Conservation (phyloP, 1,140 invertebrate species). For the Caenorhabditis briggsae region DNA sequence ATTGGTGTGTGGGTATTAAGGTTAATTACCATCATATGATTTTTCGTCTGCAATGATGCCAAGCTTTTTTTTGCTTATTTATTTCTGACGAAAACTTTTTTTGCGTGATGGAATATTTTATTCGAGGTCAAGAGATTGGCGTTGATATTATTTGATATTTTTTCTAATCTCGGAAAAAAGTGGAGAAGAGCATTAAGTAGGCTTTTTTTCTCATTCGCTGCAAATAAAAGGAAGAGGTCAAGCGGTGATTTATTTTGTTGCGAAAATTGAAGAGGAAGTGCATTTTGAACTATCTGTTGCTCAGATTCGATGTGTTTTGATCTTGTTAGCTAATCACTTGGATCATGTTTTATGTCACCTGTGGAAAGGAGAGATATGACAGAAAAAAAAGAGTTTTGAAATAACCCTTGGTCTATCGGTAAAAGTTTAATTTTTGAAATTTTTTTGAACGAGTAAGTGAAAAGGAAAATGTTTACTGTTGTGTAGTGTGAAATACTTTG, state of each 20-base stretch:
- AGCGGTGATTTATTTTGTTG: conserved; percentile 23
- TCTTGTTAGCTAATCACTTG: conserved; percentile 25
- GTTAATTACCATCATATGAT: background rate
- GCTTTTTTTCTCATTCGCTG: background rate
- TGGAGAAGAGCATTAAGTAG: background rate
- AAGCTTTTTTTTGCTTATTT: conserved; percentile 10
- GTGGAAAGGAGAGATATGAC: background rate
- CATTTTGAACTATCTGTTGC: background rate
- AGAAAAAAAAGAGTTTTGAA: background rate
- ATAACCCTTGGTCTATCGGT: too few relatives aligned
- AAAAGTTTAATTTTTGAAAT: too few relatives aligned
- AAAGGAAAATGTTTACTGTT: too few relatives aligned
- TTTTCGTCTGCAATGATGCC: background rate
- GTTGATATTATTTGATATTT: background rate
- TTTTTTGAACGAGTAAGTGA: too few relatives aligned
- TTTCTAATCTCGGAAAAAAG: background rate
- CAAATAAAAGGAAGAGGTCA: background rate
- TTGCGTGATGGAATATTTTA: conserved; percentile 22
- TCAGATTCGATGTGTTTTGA: conserved; percentile 42
- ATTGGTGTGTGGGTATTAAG: background rate
- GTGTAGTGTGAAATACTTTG: too few relatives aligned
- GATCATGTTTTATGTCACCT: background rate
- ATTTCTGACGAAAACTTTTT: background rate
- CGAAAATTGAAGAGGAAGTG: background rate
- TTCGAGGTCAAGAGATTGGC: background rate